Evolutionary conservation across 2,113 vertebrate species (phyloP).

Genomic region (Psittacus erithacus): DNA sequence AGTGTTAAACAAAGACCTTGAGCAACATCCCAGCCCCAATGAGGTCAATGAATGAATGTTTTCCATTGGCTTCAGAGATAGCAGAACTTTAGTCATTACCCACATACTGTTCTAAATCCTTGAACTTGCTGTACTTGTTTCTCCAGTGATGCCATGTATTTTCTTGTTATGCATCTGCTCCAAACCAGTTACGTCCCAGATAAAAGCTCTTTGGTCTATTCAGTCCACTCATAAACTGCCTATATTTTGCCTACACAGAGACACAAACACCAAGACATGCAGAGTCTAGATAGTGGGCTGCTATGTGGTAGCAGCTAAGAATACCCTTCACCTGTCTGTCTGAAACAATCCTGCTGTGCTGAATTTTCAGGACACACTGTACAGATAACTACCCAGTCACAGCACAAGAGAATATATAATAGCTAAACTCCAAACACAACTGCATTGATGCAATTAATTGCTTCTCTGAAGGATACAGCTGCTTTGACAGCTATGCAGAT

Average conservation of each 20-base stretch:
- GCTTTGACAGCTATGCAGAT: neutral
- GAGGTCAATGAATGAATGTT: conserved; percentile 4
- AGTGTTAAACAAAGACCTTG: conserved; percentile 12
- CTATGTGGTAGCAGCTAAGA: neutral
- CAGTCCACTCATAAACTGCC: neutral
- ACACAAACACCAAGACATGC: neutral
- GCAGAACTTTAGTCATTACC: conserved; percentile 22
- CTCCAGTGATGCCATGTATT: neutral
- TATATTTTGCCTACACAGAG: neutral
- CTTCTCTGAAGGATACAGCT: neutral
- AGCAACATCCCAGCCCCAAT: neutral
- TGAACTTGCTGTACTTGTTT: conserved; percentile 45
- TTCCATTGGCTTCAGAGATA: conserved; percentile 31
- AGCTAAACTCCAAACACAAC: neutral
- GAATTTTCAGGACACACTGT: neutral
- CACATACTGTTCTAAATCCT: neutral
- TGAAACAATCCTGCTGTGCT: neutral
- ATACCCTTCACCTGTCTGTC: neutral
- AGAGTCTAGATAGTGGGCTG: neutral
- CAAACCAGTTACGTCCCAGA: neutral
- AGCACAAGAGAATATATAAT: neutral
- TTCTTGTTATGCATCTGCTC: neutral
- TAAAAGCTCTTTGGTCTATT: conserved; percentile 6
- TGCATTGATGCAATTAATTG: neutral
- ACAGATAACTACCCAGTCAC: neutral